A percentile compares a stretch with the other conserved stretches of the same genome.
Evolutionary conservation across 2,888 invertebrate genomes (phyloP).

Genomic region (Adelphocoris suturalis): DNA sequence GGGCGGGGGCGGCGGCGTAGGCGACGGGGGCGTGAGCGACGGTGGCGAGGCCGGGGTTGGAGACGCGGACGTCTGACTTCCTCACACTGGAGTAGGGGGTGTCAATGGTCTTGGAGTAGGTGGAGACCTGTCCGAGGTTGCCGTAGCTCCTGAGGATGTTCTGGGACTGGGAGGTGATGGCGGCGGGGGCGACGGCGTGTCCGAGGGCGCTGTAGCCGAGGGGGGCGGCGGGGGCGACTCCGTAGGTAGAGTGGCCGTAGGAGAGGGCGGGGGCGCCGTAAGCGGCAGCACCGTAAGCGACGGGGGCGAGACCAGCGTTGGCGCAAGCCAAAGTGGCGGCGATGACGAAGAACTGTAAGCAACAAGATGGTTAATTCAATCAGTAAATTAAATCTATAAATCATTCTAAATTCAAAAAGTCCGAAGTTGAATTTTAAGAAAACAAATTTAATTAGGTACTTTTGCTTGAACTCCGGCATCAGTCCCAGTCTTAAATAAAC

Average conservation of each 20-base stretch:
- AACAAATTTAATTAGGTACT: too few relatives aligned
- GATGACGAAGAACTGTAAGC: slow-evolving; percentile 71
- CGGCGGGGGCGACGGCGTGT: slow-evolving; percentile 78
- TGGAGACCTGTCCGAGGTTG: slow-evolving; percentile 84
- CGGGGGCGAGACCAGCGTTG: slow-evolving; percentile 77
- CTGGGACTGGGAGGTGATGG: slow-evolving; percentile 82
- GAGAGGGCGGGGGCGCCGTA: slow-evolving; percentile 76
- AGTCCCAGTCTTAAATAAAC: too few relatives aligned
- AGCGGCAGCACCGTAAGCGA: slow-evolving; percentile 78
- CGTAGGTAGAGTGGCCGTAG: slow-evolving; percentile 80
- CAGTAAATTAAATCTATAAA: too few relatives aligned
- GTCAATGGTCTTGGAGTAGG: slow-evolving; percentile 85
- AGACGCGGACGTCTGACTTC: slow-evolving; percentile 86
- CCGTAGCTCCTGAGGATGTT: slow-evolving; percentile 84
- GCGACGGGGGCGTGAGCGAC: slow-evolving; percentile 81
- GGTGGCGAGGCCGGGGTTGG: slow-evolving; percentile 81
- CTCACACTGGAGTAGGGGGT: slow-evolving; percentile 87
- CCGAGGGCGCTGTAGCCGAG: slow-evolving; percentile 78
- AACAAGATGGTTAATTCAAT: too few relatives aligned
- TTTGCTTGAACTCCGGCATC: too few relatives aligned
- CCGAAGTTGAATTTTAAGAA: too few relatives aligned
- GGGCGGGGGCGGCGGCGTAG: slow-evolving; percentile 78
- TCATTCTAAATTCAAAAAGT: too few relatives aligned
- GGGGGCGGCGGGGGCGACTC: slow-evolving; percentile 77
- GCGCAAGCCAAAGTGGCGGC: slow-evolving; percentile 77